Evolutionary conservation across 2,113 vertebrate species (phyloP).

Genomic region (Perccottus glenii): DNA sequence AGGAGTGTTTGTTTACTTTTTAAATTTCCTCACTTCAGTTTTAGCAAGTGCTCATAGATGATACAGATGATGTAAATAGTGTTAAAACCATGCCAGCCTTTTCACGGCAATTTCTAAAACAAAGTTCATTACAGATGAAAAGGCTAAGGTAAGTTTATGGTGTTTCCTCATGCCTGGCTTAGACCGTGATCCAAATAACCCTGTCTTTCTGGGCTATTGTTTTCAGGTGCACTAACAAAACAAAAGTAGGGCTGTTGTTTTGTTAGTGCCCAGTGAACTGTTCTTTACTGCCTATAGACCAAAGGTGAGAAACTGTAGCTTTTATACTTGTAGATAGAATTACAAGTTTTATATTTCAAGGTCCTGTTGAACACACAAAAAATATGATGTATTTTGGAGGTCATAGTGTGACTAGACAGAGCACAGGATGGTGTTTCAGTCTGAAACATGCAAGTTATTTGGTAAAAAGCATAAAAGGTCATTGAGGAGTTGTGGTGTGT

Average conservation of each 20-base stretch:
- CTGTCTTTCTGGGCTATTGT: conserved; percentile 31
- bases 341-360: conserved; percentile 7
- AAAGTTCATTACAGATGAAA: neutral
- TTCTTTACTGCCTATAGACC: conserved; percentile 5
- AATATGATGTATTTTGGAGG: neutral
- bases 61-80: neutral
- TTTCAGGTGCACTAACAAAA: conserved; percentile 22
- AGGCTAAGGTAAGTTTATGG: neutral
- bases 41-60: too few relatives aligned
- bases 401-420: neutral
- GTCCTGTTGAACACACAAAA: conserved; percentile 17
- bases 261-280: neutral
- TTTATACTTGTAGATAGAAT: neutral
- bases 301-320: conserved; percentile 36
- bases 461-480: conserved; percentile 41
- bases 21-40: too few relatives aligned
- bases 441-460: conserved; percentile 18
- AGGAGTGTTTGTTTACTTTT: neutral
- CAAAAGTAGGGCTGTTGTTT: neutral
- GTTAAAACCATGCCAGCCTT: neutral
- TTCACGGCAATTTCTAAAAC: neutral
- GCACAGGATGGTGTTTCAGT: conserved; percentile 12
- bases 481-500: conserved; percentile 25
- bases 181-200: conserved; percentile 9
- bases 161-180: conserved; percentile 8